Conservation (phyloP, 2,888 invertebrate genomes). For the Diploptera punctata region DNA sequence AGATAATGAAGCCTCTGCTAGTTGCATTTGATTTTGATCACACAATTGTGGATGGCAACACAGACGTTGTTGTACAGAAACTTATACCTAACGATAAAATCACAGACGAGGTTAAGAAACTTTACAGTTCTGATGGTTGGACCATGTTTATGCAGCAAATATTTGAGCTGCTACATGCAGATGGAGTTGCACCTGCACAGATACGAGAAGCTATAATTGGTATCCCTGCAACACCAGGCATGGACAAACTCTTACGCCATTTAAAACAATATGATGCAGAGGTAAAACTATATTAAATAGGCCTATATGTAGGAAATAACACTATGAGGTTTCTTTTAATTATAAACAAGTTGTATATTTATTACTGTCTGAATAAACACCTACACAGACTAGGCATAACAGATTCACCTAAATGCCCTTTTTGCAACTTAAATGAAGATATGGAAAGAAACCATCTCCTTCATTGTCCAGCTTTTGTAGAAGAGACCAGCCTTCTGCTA, state of each 20-base stretch:
- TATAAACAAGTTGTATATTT: too few relatives aligned
- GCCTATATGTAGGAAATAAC: too few relatives aligned
- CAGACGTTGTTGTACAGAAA: slow-evolving; percentile 70
- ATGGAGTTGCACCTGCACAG: slow-evolving; percentile 58
- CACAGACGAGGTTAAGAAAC: slow-evolving; percentile 59
- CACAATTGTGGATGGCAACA: slow-evolving; percentile 76
- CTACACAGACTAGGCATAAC: too few relatives aligned
- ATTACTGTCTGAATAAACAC: too few relatives aligned
- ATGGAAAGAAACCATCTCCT: too few relatives aligned
- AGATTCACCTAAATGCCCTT: too few relatives aligned
- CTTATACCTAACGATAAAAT: slow-evolving; percentile 63
- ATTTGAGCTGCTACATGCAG: slow-evolving; percentile 64
- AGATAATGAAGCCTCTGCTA: slow-evolving; percentile 55
- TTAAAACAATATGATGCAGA: slow-evolving; percentile 52
- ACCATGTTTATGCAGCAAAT: slow-evolving; percentile 76
- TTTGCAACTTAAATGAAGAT: too few relatives aligned
- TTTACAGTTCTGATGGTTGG: slow-evolving; percentile 69
- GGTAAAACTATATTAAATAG: too few relatives aligned
- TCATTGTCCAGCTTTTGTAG: too few relatives aligned
- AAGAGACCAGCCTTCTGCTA: too few relatives aligned
- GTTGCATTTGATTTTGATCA: slow-evolving; percentile 84
- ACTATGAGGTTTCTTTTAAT: too few relatives aligned
- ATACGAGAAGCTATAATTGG: slow-evolving; percentile 61
- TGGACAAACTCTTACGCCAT: slow-evolving; percentile 64
- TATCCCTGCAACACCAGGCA: slow-evolving; percentile 68